Conservation (phyloP, 2,888 invertebrate species). For the Agrotis clavis region DNA sequence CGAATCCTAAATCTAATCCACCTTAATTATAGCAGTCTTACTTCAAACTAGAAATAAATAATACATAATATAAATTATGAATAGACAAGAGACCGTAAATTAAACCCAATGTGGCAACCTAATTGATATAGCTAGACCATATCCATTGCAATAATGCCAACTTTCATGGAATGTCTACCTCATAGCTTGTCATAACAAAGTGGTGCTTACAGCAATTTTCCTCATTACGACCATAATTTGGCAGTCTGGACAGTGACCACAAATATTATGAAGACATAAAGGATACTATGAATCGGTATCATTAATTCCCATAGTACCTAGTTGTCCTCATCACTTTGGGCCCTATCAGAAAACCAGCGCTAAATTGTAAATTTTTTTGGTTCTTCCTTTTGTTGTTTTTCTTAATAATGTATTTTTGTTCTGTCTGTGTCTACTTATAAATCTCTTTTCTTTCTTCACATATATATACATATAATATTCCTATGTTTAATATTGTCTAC, state of each 20-base stretch:
- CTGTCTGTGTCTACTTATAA: no score
- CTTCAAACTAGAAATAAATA: slow-evolving; percentile 4
- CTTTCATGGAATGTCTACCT: not conserved
- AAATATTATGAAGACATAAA: not conserved
- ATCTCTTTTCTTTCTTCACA: no score
- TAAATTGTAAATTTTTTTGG: no score
- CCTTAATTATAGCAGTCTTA: slow-evolving; percentile 7
- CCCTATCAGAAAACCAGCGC: no score
- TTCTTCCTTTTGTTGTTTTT: no score
- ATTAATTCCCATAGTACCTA: not conserved
- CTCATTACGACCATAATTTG: slow-evolving; percentile 16
- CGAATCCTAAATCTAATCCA: not conserved
- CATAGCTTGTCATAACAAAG: slow-evolving; percentile 3
- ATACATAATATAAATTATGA: not conserved
- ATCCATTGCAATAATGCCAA: slow-evolving; percentile 1
- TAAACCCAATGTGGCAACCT: not conserved
- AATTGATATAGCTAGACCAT: slow-evolving; percentile 14
- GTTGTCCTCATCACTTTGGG: no score
- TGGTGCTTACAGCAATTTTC: not conserved
- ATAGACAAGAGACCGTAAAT: not conserved
- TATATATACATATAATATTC: no score
- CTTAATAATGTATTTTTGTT: no score
- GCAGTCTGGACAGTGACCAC: not conserved
- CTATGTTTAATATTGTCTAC: no score
- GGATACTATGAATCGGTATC: not conserved